Conservation (phyloP, 2,113 vertebrate genomes). For the Pelobates fuscus region DNA sequence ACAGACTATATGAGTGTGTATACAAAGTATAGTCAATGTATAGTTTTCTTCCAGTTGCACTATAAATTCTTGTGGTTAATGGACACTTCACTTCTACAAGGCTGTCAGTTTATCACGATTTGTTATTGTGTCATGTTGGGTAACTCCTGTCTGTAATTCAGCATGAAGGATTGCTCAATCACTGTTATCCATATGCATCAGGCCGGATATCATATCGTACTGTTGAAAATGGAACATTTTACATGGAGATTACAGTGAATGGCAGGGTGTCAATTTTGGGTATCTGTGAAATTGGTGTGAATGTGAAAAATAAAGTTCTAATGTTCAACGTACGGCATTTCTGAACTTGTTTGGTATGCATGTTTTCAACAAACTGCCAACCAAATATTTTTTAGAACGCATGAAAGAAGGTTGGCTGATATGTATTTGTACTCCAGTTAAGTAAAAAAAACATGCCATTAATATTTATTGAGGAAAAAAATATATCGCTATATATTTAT, state of each 20-base stretch:
- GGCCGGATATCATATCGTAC: conserved; percentile 45
- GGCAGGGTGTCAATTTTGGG: conserved; percentile 34
- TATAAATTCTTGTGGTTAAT: not conserved
- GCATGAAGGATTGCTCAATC: conserved; percentile 46
- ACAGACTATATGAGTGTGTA: no score
- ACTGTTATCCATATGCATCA: conserved; percentile 48
- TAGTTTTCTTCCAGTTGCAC: no score
- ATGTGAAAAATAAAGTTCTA: conserved; percentile 45
- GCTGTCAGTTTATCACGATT: conserved; percentile 11
- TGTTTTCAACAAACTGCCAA: not conserved
- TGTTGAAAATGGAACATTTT: conserved; percentile 49
- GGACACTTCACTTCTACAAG: not conserved
- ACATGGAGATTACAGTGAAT: conserved; percentile 47
- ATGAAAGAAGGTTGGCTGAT: not conserved
- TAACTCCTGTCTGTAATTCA: conserved; percentile 44
- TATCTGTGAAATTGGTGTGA: conserved; percentile 43
- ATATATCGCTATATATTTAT: no score
- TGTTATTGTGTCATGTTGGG: conserved; percentile 36
- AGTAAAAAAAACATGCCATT: no score
- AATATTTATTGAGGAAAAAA: no score
- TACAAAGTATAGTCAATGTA: no score
- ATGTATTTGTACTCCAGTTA: no score
- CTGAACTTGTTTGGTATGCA: not conserved
- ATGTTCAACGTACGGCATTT: conserved; percentile 32
- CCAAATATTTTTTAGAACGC: not conserved